Evolutionary conservation across 2,113 vertebrate genomes (phyloP).

Genomic region (Sinocyclocheilus grahami): DNA sequence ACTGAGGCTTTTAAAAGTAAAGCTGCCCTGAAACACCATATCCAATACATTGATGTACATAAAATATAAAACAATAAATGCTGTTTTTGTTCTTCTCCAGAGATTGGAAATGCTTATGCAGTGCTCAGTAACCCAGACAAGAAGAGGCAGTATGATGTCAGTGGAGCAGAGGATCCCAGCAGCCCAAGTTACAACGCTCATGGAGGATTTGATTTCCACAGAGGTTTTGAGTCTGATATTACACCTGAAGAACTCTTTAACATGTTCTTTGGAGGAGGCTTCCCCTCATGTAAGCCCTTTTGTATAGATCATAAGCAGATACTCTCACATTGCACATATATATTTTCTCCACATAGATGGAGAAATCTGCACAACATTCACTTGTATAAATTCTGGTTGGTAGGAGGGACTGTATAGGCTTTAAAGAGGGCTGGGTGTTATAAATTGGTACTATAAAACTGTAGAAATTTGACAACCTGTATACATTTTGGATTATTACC

Average conservation of each 20-base stretch:
- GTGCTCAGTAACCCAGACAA: conserved; percentile 95
- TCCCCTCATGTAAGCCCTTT: conserved; percentile 86
- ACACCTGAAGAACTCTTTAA: conserved; percentile 98
- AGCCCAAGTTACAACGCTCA: conserved; percentile 69
- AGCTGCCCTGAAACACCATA: conserved; percentile 71
- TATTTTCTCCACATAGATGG: neutral
- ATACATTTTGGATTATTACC: neutral
- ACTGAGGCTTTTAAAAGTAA: conserved; percentile 95
- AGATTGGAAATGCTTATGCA: conserved; percentile 94
- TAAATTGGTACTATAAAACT: neutral
- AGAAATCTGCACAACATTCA: neutral
- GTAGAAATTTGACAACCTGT: neutral
- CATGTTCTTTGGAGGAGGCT: conserved; percentile 97
- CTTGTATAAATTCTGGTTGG: neutral
- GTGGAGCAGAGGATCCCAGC: conserved; percentile 86
- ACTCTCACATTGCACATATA: neutral
- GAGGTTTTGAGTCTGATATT: conserved; percentile 94
- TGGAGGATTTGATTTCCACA: conserved; percentile 90
- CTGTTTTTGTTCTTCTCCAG: conserved; percentile 69
- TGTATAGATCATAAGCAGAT: neutral
- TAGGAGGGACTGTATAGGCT: neutral
- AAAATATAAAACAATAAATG: neutral
- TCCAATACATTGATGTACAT: neutral
- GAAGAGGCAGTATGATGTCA: conserved; percentile 91
- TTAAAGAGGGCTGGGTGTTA: neutral